Conservation (phyloP, 30 jellyfish, hydroid and myxozoan genomes). For the Morbakka virulenta region DNA sequence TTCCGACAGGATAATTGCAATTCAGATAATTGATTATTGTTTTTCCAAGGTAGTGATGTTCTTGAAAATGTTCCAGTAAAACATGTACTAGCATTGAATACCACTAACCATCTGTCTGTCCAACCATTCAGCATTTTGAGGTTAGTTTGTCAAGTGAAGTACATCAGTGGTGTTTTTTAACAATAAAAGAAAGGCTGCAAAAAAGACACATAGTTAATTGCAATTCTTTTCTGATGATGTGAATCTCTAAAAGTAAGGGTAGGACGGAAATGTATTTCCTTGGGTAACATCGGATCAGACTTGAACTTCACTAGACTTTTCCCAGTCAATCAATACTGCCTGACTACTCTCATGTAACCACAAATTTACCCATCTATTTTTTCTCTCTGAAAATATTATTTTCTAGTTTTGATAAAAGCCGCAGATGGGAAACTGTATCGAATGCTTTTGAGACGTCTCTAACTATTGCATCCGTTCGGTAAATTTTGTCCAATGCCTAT, state of each 20-base stretch:
- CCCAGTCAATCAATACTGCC: constrained; percentile 35
- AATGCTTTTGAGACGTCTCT: constrained; percentile 5
- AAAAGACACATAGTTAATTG: constrained; percentile 15
- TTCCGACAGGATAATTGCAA: constrained; percentile 40
- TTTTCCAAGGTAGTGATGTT: constrained; percentile 47
- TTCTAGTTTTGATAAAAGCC: constrained; percentile 28
- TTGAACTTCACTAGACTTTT: constrained; percentile 34
- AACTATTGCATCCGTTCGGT: not conserved
- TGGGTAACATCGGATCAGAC: constrained; percentile 45
- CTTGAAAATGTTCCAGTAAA: constrained; percentile 26
- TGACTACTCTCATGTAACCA: not conserved
- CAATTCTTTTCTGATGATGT: constrained; percentile 33
- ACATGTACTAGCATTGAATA: constrained; percentile 20
- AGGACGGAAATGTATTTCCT: constrained; percentile 33
- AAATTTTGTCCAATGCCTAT: constrained; percentile 5
- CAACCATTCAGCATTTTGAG: constrained; percentile 7
- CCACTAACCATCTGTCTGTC: constrained; percentile 37
- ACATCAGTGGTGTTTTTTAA: constrained; percentile 4
- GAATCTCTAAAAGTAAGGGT: constrained; percentile 20
- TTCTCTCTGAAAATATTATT: not conserved
- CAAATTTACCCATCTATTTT: not conserved
- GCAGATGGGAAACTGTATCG: constrained; percentile 32
- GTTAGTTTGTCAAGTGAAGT: constrained; percentile 4
- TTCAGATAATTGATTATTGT: constrained; percentile 39
- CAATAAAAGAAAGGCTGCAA: constrained; percentile 4